Conservation (phyloP, 2,888 invertebrate genomes). For the Chaetogeoica ovagalla region DNA sequence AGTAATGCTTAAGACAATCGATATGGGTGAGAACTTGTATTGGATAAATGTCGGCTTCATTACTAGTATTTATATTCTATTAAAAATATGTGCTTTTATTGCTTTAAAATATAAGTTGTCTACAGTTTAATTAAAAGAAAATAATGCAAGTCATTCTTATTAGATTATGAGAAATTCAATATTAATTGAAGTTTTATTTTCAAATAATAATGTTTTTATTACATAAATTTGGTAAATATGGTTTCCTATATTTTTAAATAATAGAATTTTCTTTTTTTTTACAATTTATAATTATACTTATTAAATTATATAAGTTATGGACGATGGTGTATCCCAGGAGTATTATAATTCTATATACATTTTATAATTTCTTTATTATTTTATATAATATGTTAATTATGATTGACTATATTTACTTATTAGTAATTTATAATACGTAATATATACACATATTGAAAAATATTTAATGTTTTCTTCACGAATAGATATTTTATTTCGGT, state of each 20-base stretch:
- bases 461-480: too few species aligned
- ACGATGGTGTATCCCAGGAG: too few species aligned
- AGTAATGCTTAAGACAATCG: constrained; percentile 34
- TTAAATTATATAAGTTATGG: too few species aligned
- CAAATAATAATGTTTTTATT: background rate
- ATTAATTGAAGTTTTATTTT: background rate
- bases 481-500: too few species aligned
- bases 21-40: constrained; percentile 36
- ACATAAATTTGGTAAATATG: background rate
- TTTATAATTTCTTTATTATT: too few species aligned
- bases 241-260: background rate
- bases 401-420: too few species aligned
- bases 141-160: background rate
- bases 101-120: constrained; percentile 43
- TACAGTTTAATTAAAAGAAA: background rate
- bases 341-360: too few species aligned
- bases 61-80: constrained; percentile 30
- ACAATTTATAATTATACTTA: too few species aligned
- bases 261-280: background rate
- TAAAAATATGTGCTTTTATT: constrained; percentile 38
- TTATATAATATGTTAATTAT: too few species aligned
- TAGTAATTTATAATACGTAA: too few species aligned
- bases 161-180: background rate
- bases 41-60: constrained; percentile 46
- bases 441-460: too few species aligned